Base-by-base conservation (phyloP, 2,888 invertebrate genomes). In the Athalia cordata region DNA sequence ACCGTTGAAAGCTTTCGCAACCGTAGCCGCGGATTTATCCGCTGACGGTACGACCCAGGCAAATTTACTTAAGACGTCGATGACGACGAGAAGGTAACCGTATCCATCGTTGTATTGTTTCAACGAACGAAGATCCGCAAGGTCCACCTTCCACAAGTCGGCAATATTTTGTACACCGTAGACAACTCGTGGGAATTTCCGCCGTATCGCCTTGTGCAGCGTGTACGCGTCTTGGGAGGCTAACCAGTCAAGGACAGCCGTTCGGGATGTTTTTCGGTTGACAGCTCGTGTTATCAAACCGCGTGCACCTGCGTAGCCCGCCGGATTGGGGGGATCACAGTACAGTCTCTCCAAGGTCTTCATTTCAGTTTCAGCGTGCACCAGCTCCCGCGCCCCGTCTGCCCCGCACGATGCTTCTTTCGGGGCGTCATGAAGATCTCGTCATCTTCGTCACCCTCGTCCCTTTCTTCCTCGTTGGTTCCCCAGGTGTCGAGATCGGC, bases 191-290 rank as follows among this genome's bases (percentile, higher is more conserved):
- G 61, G 4, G 61, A 11, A 61, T 61, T 61, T 61, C 3, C n/a
- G n/a, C 8, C 61, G 61, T 61, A 61, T 61, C 61, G 61, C 61
- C 61, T 61, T 61, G 61, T 61, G 55, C 55, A 55, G 55, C 55
- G 3, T 55, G 55, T 55, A 55, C 9, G 55, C n/a, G 55, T 55
- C 55, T 55, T 55, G 55, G n/a, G 55, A 55, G 8, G 55, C 55
- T 4, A 55, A 4, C 55, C 55, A 55, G n/a, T 55, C 55, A 4
- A 8, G 55, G 3, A 55, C 55, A 8, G n/a, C 55, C 55, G 55
- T 55, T 55, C 55, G 55, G n/a, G 8, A n/a, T 55, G n/a, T 55
- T 55, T 55, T 55, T 2, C 29, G 29, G 29, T 55, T 55, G 8
- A n/a, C 55, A 3, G 55, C 55, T 8, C 55, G 55, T 57, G 13